phyloP scores from a whole-genome alignment of 1,140 invertebrate species.

The Heliconius eleuchia region DNA sequence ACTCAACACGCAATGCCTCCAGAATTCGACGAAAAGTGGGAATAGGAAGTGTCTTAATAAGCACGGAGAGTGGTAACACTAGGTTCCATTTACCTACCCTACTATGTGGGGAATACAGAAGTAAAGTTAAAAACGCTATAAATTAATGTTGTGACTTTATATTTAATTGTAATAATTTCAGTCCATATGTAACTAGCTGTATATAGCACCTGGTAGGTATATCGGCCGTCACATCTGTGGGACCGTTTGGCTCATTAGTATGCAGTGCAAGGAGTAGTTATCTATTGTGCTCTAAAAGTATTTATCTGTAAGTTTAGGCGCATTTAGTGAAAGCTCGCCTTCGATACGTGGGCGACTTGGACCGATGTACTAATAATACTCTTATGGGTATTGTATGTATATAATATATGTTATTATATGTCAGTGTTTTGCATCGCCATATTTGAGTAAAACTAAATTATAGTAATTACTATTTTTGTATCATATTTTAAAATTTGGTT shows the following conservation, averaged over 20 bases:
- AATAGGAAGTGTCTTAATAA: no score
- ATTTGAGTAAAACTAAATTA: neutral
- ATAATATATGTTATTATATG: neutral
- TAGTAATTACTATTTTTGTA: neutral
- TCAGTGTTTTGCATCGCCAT: neutral
- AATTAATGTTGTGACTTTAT: neutral
- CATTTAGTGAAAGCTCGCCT: slow-evolving; percentile 26
- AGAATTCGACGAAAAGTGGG: no score
- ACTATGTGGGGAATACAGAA: no score
- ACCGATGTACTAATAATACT: slow-evolving; percentile 9
- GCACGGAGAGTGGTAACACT: no score
- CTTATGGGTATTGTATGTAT: neutral
- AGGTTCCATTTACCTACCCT: no score
- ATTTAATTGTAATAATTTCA: neutral
- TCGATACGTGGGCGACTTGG: slow-evolving; percentile 9
- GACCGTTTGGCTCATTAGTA: slow-evolving; percentile 22
- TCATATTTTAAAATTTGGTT: neutral
- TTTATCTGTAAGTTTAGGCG: slow-evolving; percentile 21
- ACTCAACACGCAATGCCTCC: no score
- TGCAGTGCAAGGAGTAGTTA: slow-evolving; percentile 20
- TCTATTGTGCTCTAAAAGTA: slow-evolving; percentile 28
- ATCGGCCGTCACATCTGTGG: slow-evolving; percentile 5
- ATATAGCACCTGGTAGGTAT: neutral
- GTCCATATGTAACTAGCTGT: neutral
- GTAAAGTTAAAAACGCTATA: no score